These are phyloP conservation scores for Euspilapteryx auroguttella DNA, from an alignment of 2,888 invertebrate genomes.

Conservation along the genomic window DNA sequence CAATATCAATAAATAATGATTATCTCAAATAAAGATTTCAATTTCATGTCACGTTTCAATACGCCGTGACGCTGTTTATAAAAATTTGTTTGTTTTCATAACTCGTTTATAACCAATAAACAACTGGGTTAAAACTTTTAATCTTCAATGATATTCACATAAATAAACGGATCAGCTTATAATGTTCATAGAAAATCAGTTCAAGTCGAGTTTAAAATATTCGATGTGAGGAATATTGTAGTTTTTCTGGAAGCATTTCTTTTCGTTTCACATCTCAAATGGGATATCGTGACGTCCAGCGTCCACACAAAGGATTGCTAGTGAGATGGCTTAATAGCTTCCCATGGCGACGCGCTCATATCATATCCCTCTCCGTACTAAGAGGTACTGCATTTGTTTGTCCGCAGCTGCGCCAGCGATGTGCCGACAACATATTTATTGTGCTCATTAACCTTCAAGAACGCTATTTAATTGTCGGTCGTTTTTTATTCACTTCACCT, in stretches of 20 bases:
- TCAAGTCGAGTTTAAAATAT: too few species aligned
- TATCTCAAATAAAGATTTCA: constrained; percentile 22
- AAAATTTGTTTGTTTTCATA: constrained; percentile 24
- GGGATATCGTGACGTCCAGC: too few species aligned
- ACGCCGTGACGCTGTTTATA: constrained; percentile 20
- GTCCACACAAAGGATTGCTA: too few species aligned
- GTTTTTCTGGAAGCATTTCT: too few species aligned
- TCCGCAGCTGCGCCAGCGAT: constrained; percentile 38
- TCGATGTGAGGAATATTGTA: too few species aligned
- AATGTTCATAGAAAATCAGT: too few species aligned
- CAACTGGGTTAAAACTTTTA: constrained; percentile 26
- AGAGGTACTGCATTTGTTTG: constrained; percentile 50
- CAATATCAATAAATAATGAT: constrained; percentile 33
- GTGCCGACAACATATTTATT: constrained; percentile 62
- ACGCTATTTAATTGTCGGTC: constrained; percentile 61
- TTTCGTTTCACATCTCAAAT: too few species aligned
- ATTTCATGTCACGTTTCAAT: constrained; percentile 17
- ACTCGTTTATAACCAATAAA: constrained; percentile 18
- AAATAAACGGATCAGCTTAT: constrained; percentile 25
- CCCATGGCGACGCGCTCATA: constrained; percentile 25
- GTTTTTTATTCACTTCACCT: constrained; percentile 61
- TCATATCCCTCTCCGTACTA: too few species aligned
- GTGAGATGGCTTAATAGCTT: constrained; percentile 17
- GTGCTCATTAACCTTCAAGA: constrained; percentile 62
- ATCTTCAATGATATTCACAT: constrained; percentile 12